Evolutionary conservation across 1,140 invertebrate species (phyloP), one percentile per base, ranked within the genome.

Genomic region (Pemphigus obesinymphae): DNA sequence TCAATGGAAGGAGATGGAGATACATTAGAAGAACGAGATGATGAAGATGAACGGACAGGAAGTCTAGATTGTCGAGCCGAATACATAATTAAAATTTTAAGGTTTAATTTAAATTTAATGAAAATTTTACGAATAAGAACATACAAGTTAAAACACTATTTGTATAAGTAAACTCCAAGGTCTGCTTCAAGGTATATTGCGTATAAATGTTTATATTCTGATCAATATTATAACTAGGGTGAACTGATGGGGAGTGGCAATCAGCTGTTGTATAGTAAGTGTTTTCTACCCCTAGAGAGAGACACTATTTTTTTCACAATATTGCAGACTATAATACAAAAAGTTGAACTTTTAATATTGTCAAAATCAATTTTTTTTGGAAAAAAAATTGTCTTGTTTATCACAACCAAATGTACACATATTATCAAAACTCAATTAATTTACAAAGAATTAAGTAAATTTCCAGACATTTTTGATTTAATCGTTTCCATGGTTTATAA

Each of bases 171-270:
- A n/a, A n/a, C n/a, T n/a, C n/a, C n/a, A n/a, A n/a, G n/a, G n/a
- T n/a, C n/a, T n/a, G n/a, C 26, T 31, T 76, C 34, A 61, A 78
- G 72, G 75, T 72, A 61, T 81, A 48, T n/a, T 58, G 50, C 50
- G 7, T 48, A 43, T 82, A 61, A 61, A 40, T 29, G 17, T 23
- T 82, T 37, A 58, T 26, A 63, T 37, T 72, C 26, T 83, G 82
- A 84, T 84, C 84, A 73, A 84, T 85, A 70, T 84, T 83, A 75
- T 83, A 84, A 50, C 76, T 58, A 63, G 84, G 83, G 68, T 76
- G 82, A 50, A 72, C 43, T 31, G 84, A 80, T 61, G 37, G 76
- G 76, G 76, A 61, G 76, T 80, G 76, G 76, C 55, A 40, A 80
- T n/a, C 76, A 80, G 76, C 76, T 80, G 76, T 61, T 15, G n/a